Percentiles rank a stretch among this genome's conserved stretches.
Evolutionary conservation across 2,888 invertebrate genomes (phyloP).

Genomic region (Cryptocheilus praepositus): DNA sequence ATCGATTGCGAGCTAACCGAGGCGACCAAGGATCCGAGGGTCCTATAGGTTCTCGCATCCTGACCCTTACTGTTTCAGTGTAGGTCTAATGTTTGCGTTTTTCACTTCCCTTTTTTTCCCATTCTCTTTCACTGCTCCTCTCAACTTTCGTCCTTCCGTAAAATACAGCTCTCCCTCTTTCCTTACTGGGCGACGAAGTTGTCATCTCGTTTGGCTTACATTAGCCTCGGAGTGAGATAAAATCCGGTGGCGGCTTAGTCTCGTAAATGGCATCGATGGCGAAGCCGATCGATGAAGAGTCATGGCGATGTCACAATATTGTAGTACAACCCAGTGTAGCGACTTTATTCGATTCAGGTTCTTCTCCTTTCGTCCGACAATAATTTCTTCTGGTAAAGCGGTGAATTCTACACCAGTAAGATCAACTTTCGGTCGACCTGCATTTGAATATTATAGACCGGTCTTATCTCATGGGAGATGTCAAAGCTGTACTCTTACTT

Average conservation of each 20-base stretch:
- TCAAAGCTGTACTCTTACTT: too few relatives aligned
- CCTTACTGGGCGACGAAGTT: conserved; percentile 18
- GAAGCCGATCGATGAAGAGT: conserved; percentile 44
- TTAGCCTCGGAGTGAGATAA: conserved; percentile 41
- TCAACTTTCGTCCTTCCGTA: conserved; percentile 21
- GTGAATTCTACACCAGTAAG: too few relatives aligned
- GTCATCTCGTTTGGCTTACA: conserved; percentile 48
- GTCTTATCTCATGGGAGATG: too few relatives aligned
- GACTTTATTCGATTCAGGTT: neutral
- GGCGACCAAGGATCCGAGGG: conserved; percentile 31
- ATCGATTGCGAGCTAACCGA: conserved; percentile 50
- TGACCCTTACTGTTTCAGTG: too few relatives aligned
- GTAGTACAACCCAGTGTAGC: conserved; percentile 22
- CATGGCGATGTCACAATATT: conserved; percentile 52
- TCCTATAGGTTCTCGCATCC: neutral
- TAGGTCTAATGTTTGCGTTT: conserved; percentile 11
- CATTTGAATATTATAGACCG: too few relatives aligned
- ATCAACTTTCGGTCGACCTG: too few relatives aligned
- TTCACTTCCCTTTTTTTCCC: conserved; percentile 25
- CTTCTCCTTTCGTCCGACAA: too few relatives aligned
- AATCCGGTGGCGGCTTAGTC: conserved; percentile 56
- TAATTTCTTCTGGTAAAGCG: too few relatives aligned
- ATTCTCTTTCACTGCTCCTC: conserved; percentile 15
- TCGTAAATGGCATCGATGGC: conserved; percentile 47
- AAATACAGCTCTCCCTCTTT: too few relatives aligned